phyloP scores from a whole-genome alignment of 2,113 vertebrate genomes.

The Equus quagga region DNA sequence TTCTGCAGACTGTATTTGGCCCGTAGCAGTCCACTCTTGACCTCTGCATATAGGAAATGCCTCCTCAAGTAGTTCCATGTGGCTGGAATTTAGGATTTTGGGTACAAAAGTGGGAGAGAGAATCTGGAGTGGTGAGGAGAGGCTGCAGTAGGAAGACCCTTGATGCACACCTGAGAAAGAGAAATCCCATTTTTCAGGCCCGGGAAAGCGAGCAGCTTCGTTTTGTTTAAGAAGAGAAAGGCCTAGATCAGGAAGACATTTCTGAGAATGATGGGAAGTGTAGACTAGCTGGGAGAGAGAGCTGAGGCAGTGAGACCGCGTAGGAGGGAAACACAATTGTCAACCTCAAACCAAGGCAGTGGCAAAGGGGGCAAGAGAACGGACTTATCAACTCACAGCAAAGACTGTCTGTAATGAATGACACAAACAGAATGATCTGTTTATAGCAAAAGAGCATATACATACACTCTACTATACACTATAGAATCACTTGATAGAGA shows the following conservation, averaged over 20 bases:
- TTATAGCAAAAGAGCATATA: neutral
- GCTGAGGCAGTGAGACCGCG: neutral
- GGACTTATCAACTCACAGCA: neutral
- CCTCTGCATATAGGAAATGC: neutral
- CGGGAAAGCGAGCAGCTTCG: neutral
- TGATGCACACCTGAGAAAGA: neutral
- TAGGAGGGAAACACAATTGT: neutral
- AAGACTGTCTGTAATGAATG: neutral
- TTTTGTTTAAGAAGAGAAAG: neutral
- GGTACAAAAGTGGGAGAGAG: neutral
- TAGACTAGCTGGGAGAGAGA: neutral
- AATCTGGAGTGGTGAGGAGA: neutral
- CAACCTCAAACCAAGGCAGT: neutral
- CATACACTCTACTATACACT: neutral
- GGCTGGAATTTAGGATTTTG: neutral
- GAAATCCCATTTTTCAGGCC: neutral
- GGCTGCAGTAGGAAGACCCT: neutral
- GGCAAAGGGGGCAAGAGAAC: neutral
- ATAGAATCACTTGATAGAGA: neutral
- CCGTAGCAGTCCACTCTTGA: neutral
- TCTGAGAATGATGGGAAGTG: neutral
- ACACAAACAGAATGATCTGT: no score
- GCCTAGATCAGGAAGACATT: neutral
- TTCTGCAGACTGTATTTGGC: neutral
- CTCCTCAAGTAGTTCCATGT: neutral